Evolutionary conservation across 2,113 vertebrate species (phyloP).

Genomic region (Pipra filicauda): DNA sequence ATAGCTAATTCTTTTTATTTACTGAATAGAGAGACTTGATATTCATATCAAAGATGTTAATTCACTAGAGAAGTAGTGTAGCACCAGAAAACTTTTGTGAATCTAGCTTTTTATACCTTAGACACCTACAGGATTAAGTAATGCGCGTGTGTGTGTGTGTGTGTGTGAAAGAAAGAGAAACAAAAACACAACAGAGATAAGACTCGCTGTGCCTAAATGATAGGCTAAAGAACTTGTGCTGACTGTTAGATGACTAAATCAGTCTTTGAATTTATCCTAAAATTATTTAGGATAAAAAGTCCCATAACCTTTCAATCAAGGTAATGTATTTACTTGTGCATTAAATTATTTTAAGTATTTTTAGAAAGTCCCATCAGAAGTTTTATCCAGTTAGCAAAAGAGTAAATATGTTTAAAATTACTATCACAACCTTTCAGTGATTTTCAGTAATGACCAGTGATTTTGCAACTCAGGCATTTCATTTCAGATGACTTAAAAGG

Average conservation of each 20-base stretch:
- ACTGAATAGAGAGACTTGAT: not conserved
- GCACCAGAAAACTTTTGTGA: not conserved
- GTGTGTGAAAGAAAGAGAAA: not conserved
- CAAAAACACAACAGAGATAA: not conserved
- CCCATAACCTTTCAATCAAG: not conserved
- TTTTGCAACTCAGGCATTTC: not conserved
- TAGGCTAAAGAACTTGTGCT: not conserved
- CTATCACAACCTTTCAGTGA: not conserved
- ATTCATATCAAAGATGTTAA: not conserved
- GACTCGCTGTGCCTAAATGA: not conserved
- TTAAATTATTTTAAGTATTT: not conserved
- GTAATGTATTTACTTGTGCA: not conserved
- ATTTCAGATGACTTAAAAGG: not conserved
- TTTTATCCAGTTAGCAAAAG: not conserved
- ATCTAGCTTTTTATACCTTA: not conserved
- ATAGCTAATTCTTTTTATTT: not conserved
- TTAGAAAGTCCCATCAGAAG: not conserved
- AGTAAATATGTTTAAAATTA: not conserved
- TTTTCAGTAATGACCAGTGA: not conserved
- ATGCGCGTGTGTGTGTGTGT: accelerated
- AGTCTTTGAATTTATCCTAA: not conserved
- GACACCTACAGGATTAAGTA: not conserved
- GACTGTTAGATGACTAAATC: not conserved
- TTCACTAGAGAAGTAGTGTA: not conserved
- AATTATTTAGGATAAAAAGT: not conserved